Evolutionary conservation across 2,797 vertebrate genomes (phyloP), one percentile per base, ranked within the genome.

Genomic region (Cossypha dichroa): DNA sequence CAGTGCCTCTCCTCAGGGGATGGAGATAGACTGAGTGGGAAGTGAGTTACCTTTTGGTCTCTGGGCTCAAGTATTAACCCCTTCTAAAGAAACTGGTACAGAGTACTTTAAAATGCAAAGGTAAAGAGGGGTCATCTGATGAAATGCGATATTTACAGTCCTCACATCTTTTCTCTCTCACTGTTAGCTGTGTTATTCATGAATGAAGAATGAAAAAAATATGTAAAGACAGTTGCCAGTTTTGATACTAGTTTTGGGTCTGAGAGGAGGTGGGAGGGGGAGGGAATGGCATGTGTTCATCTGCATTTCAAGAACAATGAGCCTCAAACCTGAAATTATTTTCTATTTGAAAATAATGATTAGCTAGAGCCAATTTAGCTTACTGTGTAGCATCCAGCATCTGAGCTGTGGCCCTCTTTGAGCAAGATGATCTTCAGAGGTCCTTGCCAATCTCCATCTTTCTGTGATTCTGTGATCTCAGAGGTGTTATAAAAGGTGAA

Each of bases 241-340:
- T 91, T 88, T 83, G 17, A 90, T 82, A 79, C 23, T 81, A 76
- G 51, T 87, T 97, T 94, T 73, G 79, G 58, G 68, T 74, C 48
- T 91, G 25, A 73, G 91, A 59, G 80, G 94, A 91, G 95, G 94
- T 1, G 13, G 86, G 66, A 88, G 58, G 62, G 38, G 80, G 94
- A 88, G 73, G 79, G 18, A 95, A 75, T 64, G 60, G 74, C 86
- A 96, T 64, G 46, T 31, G 14, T 94, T 92, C 74, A 85, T 93
- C 88, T 94, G 74, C 3, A 0, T 93, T 95, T 88, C 87, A 95
- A 86, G 85, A 86, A 90, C 91, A 96, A 96, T 69, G 48, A 87
- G 81, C 51, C 58, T 85, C 55, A 90, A 96, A 93, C 46, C 64
- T 82, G 67, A 88, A 94, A 91, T 63, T 87, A 70, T 83, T 95